A percentile compares a stretch with the other conserved stretches of the same genome.
These are phyloP conservation scores for Corythaeola cristata DNA, from an alignment of 2,113 vertebrate genomes.

Conservation along the genomic window DNA sequence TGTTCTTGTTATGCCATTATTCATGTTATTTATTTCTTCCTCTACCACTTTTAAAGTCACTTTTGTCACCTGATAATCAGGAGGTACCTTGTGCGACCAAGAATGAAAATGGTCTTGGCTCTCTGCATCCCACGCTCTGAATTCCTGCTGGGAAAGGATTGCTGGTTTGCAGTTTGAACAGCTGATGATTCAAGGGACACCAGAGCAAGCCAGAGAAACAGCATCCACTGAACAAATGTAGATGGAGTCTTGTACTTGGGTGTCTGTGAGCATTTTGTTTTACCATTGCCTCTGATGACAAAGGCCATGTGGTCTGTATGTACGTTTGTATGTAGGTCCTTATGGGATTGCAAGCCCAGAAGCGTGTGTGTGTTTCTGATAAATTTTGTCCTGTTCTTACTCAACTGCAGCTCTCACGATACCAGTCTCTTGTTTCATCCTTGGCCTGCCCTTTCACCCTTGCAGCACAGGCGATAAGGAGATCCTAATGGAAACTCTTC, in stretches of 20 bases:
- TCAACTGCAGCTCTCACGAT: not conserved
- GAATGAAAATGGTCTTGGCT: not conserved
- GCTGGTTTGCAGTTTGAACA: not conserved
- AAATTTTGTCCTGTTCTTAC: not conserved
- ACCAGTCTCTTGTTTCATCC: not conserved
- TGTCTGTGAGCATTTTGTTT: not conserved
- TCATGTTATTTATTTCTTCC: not conserved
- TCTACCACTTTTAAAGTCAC: not conserved
- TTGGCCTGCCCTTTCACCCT: not conserved
- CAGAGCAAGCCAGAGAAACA: not conserved
- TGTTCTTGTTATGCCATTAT: not conserved
- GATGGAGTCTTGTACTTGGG: fast-evolving
- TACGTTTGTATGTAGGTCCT: not conserved
- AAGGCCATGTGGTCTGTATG: not conserved
- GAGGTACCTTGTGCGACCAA: not conserved
- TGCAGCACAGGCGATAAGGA: not conserved
- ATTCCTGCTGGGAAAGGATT: not conserved
- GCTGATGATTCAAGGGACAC: not conserved
- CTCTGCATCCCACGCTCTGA: not conserved
- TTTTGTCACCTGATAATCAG: not conserved
- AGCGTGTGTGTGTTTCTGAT: not conserved
- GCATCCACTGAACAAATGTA: not conserved
- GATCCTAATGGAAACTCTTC: not conserved
- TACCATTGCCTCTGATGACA: not conserved
- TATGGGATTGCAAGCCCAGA: not conserved